A percentile compares a stretch with the other conserved stretches of the same genome.
Evolutionary conservation across 2,797 vertebrate genomes (phyloP).

Genomic region (Coranthus polyacanthus): DNA sequence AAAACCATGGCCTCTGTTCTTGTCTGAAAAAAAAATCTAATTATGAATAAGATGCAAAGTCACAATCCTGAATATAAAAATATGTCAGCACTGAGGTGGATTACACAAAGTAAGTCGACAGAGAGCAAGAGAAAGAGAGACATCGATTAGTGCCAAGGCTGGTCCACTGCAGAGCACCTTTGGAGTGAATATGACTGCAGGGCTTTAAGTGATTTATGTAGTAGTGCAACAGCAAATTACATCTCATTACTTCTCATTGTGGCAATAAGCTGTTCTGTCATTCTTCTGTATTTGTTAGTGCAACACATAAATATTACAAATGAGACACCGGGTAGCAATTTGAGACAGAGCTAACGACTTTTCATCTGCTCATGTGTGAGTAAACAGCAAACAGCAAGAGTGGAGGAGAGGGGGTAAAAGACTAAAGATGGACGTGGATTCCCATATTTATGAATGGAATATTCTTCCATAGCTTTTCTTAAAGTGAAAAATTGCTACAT

Average conservation of each 20-base stretch:
- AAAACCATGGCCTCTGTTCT: not conserved
- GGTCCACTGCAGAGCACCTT: slow-evolving; percentile 47
- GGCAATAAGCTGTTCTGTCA: slow-evolving; percentile 69
- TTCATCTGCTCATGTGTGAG: slow-evolving; percentile 45
- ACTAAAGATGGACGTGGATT: slow-evolving; percentile 2
- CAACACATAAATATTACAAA: slow-evolving; percentile 70
- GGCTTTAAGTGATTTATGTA: slow-evolving; percentile 71
- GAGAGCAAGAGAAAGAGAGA: slow-evolving; percentile 9
- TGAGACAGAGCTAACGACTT: slow-evolving; percentile 47
- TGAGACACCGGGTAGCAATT: slow-evolving; percentile 60
- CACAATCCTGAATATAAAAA: not conserved
- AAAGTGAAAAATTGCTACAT: slow-evolving; percentile 18
- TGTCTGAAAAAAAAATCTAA: not conserved
- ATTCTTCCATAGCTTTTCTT: not conserved
- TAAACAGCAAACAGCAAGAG: slow-evolving; percentile 25
- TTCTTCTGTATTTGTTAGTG: slow-evolving; percentile 68
- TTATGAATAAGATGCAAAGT: not conserved
- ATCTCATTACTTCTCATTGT: slow-evolving; percentile 75
- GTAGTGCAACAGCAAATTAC: slow-evolving; percentile 67
- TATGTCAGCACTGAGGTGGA: not conserved
- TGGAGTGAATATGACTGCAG: slow-evolving; percentile 45
- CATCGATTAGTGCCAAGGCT: slow-evolving; percentile 26
- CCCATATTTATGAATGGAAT: not conserved
- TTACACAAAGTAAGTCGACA: slow-evolving; percentile 4
- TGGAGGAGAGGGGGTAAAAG: not conserved